Evolutionary conservation across 2,888 invertebrate species (phyloP), one percentile per base, ranked within the genome.

Genomic region (Philonicus albiceps): DNA sequence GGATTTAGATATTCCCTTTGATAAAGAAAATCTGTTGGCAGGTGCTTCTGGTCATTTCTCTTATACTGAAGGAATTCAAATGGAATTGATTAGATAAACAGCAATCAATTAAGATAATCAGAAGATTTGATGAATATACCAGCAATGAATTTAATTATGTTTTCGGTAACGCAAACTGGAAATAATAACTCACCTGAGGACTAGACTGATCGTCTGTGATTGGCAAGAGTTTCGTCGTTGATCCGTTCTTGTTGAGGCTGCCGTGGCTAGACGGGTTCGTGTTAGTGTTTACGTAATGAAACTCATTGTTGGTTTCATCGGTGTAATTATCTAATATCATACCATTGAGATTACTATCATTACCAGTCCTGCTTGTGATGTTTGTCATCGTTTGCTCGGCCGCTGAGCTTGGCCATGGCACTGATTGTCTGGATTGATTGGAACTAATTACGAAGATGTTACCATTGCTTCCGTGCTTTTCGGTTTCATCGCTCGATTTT

Each of bases 161-260:
- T 74, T 34, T 74, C 8, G 19, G 11, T 19, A 64, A 22, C 27
- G 64, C 64, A 27, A 22, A 11, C 22, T 64, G 3, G 8, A 40
- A 78, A 40, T 49, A 78, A 40, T 11, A 43, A 88, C 91, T 91
- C 88, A 92, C 92, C 92, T 92, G 89, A 87, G 92, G 90, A 87
- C 91, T 92, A 85, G 90, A 89, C 86, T 91, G 92, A 89, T 92
- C 92, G 88, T 92, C 92, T 2, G 88, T 87, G 27, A 80, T 74
- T 22, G 91, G 90, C 89, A 92, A 87, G 43, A 92, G 83, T 88
- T 92, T 92, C 16, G 90, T 90, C 55, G 92, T 92, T 86, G 92
- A 92, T 87, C 91, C 91, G 87, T 91, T 92, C 74, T 91, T 91
- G 64, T 91, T 91, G 88, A 91, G 90, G 87, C 90, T 91, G 27